Percentiles rank a stretch among this genome's conserved stretches.
Evolutionary conservation across 1,140 invertebrate species (phyloP).

Genomic region (Limonius californicus): DNA sequence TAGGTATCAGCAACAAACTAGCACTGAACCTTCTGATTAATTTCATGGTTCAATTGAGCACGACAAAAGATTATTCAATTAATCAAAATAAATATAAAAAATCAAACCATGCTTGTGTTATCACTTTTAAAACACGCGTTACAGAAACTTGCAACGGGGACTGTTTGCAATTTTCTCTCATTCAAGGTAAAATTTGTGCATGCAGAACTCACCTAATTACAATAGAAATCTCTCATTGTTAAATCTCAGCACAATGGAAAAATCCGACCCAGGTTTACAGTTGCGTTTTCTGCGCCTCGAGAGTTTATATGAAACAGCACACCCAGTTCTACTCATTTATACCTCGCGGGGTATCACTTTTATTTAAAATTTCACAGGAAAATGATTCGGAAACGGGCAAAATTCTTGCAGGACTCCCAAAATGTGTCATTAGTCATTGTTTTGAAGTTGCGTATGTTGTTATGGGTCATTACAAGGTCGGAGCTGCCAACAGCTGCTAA

Average conservation of each 20-base stretch:
- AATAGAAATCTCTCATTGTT: neutral
- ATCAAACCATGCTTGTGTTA: too few relatives aligned
- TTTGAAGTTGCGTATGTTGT: neutral
- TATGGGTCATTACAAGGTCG: neutral
- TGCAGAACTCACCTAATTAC: neutral
- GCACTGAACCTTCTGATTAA: too few relatives aligned
- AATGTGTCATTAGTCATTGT: neutral
- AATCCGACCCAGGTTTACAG: neutral
- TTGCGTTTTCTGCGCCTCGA: neutral
- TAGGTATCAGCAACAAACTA: too few relatives aligned
- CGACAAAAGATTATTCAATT: too few relatives aligned
- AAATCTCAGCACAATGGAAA: constrained; percentile 1
- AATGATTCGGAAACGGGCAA: neutral
- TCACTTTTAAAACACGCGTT: too few relatives aligned
- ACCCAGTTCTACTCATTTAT: neutral
- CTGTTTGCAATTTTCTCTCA: neutral
- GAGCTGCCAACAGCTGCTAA: neutral
- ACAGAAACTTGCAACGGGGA: too few relatives aligned
- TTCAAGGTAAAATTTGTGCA: neutral
- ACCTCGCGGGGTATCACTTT: neutral
- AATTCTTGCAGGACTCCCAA: neutral
- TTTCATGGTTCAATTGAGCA: too few relatives aligned
- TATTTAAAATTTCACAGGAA: neutral
- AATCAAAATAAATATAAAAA: too few relatives aligned
- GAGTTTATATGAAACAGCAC: neutral